Base-by-base conservation (phyloP, 2,797 vertebrate species). In the Chloroceryle inda region DNA sequence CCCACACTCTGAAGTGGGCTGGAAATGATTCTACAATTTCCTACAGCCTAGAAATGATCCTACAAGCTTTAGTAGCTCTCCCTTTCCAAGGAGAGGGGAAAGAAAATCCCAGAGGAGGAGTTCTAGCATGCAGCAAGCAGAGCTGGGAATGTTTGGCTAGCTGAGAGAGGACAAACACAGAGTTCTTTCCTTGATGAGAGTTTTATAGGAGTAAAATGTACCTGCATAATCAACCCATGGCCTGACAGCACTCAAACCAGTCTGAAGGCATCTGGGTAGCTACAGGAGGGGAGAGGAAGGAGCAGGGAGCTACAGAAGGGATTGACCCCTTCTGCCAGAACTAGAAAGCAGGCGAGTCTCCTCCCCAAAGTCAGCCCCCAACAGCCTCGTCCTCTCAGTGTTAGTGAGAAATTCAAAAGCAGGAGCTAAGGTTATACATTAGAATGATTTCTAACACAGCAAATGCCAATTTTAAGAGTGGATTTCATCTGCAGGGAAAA, bases 391-490 rank as follows among this genome's bases (percentile, higher is more conserved):
- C 45, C 63, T 75, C 22, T 18, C 22, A 3, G 10, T 31, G 24
- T 22, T 27, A 42, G 18, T 16, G 45, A 81, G 82, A 78, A 68
- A 72, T 62, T 53, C 58, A 90, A 90, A 86, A 85, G 61, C 55
- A 59, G n/a, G 23, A 69, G 22, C 58, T 47, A 72, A 44, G 53
- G 33, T 66, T 66, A 63, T 59, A 37, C 23, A 56, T 37, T 59
- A 40, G 14, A 67, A 85, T 89, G 49, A 74, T 81, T 89, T 86
- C 64, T 47, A 73, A 50, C 53, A 58, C 16, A 71, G 47, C 15
- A 88, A 96, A 92, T 47, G 56, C 66, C 74, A 81, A 33, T 84
- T 94, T 93, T 44, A 86, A 66, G 38, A 69, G 62, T 29, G 47
- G 86, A 88, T 77, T 85, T 91, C 58, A 75, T 64, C 66, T 88